Conservation (phyloP, 2,113 vertebrate species). For the Scopus umbretta region DNA sequence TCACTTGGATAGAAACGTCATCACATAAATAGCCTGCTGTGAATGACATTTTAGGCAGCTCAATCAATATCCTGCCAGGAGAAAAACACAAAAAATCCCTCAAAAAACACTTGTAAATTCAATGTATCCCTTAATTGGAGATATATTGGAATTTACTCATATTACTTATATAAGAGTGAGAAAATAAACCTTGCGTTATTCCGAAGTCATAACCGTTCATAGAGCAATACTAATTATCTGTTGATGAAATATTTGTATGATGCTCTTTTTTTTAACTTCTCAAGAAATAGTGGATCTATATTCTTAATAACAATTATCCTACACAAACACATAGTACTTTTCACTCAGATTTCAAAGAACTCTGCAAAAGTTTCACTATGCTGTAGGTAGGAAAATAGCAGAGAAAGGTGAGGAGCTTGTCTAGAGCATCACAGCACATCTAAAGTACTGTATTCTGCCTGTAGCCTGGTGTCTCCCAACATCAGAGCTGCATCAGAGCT, state of each 20-base stretch:
- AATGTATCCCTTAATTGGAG: background rate
- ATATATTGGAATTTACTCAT: background rate
- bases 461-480: background rate
- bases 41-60: background rate
- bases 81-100: background rate
- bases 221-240: background rate
- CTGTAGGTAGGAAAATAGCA: background rate
- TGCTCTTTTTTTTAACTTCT: background rate
- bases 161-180: background rate
- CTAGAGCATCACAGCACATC: background rate
- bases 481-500: background rate
- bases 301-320: background rate
- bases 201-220: background rate
- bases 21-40: background rate
- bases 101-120: background rate
- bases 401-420: background rate
- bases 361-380: background rate
- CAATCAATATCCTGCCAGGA: background rate
- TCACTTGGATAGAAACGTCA: background rate
- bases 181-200: background rate
- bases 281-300: background rate
- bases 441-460: background rate
- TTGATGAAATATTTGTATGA: background rate
- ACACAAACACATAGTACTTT: background rate
- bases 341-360: background rate